Conservation (phyloP, 1,140 invertebrate species). For the Campoletis sonorensis region DNA sequence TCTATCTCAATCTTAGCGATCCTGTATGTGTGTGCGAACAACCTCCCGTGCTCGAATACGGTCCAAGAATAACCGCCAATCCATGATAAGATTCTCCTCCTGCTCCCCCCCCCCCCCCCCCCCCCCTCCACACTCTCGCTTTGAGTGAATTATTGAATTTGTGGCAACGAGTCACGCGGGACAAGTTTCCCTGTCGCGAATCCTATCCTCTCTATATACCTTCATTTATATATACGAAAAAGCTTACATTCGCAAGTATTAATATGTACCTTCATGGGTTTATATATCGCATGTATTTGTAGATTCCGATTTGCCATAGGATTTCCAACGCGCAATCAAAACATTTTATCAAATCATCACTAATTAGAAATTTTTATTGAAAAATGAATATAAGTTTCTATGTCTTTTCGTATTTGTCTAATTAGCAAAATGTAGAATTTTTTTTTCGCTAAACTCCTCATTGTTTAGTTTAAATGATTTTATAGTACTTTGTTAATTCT, state of each 20-base stretch:
- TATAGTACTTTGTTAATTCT: no score
- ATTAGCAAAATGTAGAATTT: no score
- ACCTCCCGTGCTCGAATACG: constrained; percentile 9
- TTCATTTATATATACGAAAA: background rate
- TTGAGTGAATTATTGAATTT: constrained; percentile 49
- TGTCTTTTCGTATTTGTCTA: no score
- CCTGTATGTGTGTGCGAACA: constrained; percentile 28
- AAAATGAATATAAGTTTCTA: no score
- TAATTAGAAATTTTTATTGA: no score
- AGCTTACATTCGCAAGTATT: background rate
- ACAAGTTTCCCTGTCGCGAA: constrained; percentile 20
- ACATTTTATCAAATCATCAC: no score
- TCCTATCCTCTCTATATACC: background rate
- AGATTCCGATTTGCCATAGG: no score
- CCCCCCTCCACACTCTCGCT: background rate
- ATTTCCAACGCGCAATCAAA: no score
- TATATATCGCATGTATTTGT: background rate
- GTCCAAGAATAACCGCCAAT: constrained; percentile 49
- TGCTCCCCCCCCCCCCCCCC: background rate
- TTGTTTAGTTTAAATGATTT: no score
- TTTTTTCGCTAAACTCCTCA: no score
- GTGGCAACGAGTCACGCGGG: constrained; percentile 16
- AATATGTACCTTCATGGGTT: background rate
- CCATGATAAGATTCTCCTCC: background rate
- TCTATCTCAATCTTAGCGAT: constrained; percentile 9